A percentile compares a stretch with the other conserved stretches of the same genome.
Conservation (phyloP, 1,140 invertebrate species). For the Planococcus citri region DNA sequence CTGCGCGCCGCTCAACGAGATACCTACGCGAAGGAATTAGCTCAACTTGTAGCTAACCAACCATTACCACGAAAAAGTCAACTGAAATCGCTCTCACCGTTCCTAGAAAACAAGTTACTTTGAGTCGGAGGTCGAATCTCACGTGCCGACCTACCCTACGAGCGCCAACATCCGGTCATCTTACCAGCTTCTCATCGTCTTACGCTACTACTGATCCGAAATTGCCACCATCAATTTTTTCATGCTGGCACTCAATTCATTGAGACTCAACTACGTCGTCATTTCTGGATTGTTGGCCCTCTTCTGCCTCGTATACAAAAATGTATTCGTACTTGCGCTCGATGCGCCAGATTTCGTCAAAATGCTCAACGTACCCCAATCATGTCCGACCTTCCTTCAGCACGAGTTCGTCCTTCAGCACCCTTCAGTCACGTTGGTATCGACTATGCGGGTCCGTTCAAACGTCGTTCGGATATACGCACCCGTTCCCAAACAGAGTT, state of each 20-base stretch:
- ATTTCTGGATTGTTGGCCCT: not conserved
- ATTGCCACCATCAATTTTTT: not conserved
- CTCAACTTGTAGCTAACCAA: not conserved
- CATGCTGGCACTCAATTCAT: conserved; percentile 5
- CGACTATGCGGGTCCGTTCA: conserved; percentile 5
- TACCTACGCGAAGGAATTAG: not conserved
- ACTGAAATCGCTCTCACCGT: conserved; percentile 16
- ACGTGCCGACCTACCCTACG: conserved; percentile 21
- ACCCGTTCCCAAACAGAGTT: not conserved
- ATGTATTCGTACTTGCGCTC: not conserved
- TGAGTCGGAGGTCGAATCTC: conserved; percentile 27
- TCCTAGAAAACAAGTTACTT: conserved; percentile 22
- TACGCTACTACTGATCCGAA: conserved; percentile 8
- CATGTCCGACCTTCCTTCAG: not conserved
- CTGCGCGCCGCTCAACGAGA: not conserved
- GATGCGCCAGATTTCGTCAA: not conserved
- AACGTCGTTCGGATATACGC: not conserved
- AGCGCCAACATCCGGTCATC: conserved; percentile 26
- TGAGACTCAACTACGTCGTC: not conserved
- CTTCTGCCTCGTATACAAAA: not conserved
- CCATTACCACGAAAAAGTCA: not conserved
- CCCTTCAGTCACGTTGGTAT: not conserved
- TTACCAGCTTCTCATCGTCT: conserved; percentile 21
- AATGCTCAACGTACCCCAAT: not conserved
- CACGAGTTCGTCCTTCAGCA: not conserved